These are phyloP conservation scores for Drosophila sp. DNA, from an alignment of 1,140 invertebrate genomes.

Conservation along the genomic window DNA sequence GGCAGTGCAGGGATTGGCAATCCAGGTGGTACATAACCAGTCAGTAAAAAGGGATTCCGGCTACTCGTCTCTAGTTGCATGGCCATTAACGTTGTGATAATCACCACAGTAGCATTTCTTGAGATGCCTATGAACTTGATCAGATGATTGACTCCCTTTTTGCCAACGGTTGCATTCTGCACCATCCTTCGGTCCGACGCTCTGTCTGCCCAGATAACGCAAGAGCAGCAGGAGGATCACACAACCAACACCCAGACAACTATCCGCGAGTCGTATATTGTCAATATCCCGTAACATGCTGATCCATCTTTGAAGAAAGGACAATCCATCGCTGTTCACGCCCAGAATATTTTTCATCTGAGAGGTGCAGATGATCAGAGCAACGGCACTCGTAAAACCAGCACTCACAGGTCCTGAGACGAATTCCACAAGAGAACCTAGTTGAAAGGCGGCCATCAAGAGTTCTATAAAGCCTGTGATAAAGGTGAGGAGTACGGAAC, in stretches of 20 bases:
- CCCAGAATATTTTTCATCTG: conserved; percentile 95
- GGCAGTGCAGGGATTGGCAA: conserved; percentile 87
- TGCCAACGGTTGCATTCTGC: conserved; percentile 85
- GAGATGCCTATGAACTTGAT: conserved; percentile 89
- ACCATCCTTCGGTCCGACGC: conserved; percentile 86
- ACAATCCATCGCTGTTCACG: conserved; percentile 90
- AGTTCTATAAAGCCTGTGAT: conserved; percentile 92
- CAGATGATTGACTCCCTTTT: conserved; percentile 85
- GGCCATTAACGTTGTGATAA: conserved; percentile 87
- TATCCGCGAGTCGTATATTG: conserved; percentile 88
- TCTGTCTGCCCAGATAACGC: conserved; percentile 87
- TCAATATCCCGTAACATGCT: conserved; percentile 88
- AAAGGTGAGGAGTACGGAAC: conserved; percentile 93
- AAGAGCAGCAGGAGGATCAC: conserved; percentile 89
- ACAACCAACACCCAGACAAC: conserved; percentile 89
- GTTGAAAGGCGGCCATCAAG: conserved; percentile 93
- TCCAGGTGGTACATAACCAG: conserved; percentile 88
- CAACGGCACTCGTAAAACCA: conserved; percentile 97
- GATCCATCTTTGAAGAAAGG: conserved; percentile 90
- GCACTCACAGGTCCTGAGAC: conserved; percentile 97
- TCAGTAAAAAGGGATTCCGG: conserved; percentile 68
- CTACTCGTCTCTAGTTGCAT: conserved; percentile 84
- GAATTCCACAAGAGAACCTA: conserved; percentile 96
- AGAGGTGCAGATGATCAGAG: conserved; percentile 95
- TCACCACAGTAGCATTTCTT: conserved; percentile 92